phyloP scores from a whole-genome alignment of 2,888 invertebrate species.

The Ecdyonurus torrentis region DNA sequence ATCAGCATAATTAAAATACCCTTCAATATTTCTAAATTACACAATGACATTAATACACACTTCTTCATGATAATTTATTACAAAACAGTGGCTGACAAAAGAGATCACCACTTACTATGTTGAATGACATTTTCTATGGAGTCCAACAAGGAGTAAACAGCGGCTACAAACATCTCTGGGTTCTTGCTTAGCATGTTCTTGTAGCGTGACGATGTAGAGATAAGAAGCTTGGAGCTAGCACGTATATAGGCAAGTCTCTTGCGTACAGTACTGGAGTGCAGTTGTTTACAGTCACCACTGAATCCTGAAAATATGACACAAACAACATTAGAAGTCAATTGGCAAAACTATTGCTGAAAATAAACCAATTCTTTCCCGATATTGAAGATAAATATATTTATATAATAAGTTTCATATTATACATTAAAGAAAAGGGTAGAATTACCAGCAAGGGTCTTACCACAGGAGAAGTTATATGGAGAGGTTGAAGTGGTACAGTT shows the following conservation, averaged over 20 bases:
- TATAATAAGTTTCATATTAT: too few species aligned
- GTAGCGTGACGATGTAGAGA: constrained; percentile 34
- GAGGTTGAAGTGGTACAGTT: too few species aligned
- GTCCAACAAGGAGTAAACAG: constrained; percentile 32
- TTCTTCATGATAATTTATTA: background rate
- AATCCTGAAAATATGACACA: constrained; percentile 35
- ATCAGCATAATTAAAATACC: too few species aligned
- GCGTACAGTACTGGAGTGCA: constrained; percentile 29
- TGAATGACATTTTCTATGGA: constrained; percentile 13
- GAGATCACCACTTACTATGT: background rate
- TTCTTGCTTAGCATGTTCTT: constrained; percentile 32
- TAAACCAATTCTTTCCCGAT: too few species aligned
- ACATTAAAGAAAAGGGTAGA: too few species aligned
- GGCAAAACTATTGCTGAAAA: too few species aligned
- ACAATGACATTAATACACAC: background rate
- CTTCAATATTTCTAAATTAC: background rate
- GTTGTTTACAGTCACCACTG: constrained; percentile 25
- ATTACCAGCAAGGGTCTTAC: too few species aligned
- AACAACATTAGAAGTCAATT: too few species aligned
- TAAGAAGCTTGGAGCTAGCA: constrained; percentile 38
- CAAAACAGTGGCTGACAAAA: background rate
- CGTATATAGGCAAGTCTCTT: constrained; percentile 44
- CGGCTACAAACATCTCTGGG: constrained; percentile 29
- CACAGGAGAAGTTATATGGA: too few species aligned
- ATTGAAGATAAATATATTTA: too few species aligned